These are phyloP conservation scores for Heteromormyrus szaboi DNA, from an alignment of 2,797 vertebrate genomes.

Conservation along the genomic window DNA sequence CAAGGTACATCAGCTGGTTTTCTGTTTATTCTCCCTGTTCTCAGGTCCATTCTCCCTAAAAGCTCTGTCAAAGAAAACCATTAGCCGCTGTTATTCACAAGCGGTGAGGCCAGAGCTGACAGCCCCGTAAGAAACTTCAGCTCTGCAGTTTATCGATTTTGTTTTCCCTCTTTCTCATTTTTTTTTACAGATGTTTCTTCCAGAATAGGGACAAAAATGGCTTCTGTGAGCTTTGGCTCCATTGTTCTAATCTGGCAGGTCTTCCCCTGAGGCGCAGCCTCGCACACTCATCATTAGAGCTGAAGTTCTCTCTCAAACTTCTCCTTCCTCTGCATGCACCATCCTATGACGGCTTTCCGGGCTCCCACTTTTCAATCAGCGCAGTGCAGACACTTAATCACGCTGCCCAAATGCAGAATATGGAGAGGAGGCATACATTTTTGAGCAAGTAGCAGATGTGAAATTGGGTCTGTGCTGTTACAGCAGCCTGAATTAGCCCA, in stretches of 20 bases:
- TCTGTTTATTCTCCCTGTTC: background rate
- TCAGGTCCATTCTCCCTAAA: background rate
- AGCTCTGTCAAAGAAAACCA: background rate
- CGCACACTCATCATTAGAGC: background rate
- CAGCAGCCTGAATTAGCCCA: background rate
- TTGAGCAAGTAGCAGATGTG: background rate
- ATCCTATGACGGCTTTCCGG: background rate
- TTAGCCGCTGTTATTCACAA: background rate
- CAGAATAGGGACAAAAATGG: background rate
- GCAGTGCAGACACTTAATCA: background rate
- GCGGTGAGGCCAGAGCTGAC: background rate
- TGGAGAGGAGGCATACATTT: background rate
- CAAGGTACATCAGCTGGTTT: background rate
- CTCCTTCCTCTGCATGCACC: background rate
- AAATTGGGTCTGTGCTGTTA: background rate
- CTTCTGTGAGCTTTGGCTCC: background rate
- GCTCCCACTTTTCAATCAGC: background rate
- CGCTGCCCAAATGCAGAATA: background rate
- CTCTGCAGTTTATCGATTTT: background rate
- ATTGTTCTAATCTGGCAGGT: background rate
- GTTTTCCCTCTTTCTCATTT: background rate
- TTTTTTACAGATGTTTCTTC: slow-evolving; percentile 4
- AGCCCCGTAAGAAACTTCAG: background rate
- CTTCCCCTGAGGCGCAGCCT: background rate
- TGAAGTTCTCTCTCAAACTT: background rate